These are phyloP conservation scores for Poeciliopsis gracilis DNA, from an alignment of 2,797 vertebrate genomes.

Conservation along the genomic window DNA sequence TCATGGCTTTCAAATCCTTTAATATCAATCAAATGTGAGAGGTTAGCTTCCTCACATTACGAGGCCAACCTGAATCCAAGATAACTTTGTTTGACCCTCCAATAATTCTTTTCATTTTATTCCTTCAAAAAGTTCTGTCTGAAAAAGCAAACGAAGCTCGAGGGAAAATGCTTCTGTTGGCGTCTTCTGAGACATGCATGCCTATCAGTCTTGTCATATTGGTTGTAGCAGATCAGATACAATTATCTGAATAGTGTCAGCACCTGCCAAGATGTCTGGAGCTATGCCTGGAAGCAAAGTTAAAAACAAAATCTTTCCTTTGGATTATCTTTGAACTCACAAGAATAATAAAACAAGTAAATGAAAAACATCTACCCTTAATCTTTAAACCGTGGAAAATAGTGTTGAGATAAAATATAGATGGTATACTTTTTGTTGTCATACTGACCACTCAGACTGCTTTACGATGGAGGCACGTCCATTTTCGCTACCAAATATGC, in stretches of 20 bases:
- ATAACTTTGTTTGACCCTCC: not conserved
- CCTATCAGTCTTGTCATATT: not conserved
- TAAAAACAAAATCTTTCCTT: not conserved
- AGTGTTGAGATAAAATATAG: not conserved
- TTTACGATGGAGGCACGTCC: not conserved
- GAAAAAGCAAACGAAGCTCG: not conserved
- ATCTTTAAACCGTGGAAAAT: not conserved
- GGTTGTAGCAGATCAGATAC: not conserved
- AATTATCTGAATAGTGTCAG: not conserved
- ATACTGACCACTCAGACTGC: not conserved
- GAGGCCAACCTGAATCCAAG: not conserved
- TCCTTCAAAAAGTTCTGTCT: not conserved
- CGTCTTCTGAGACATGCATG: not conserved
- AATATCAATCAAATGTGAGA: not conserved
- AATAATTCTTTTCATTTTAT: not conserved
- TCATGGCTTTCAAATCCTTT: constrained; percentile 13
- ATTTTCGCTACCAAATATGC: not conserved
- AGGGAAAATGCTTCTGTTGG: not conserved
- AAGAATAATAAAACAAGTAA: not conserved
- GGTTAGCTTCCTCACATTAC: not conserved
- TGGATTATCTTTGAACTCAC: constrained; percentile 19
- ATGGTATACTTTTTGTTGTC: not conserved
- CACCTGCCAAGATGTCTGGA: constrained; percentile 31
- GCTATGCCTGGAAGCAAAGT: constrained; percentile 35
- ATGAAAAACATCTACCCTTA: not conserved